These are phyloP conservation scores for Euspilapteryx auroguttella DNA, from an alignment of 2,888 invertebrate genomes.

Conservation along the genomic window DNA sequence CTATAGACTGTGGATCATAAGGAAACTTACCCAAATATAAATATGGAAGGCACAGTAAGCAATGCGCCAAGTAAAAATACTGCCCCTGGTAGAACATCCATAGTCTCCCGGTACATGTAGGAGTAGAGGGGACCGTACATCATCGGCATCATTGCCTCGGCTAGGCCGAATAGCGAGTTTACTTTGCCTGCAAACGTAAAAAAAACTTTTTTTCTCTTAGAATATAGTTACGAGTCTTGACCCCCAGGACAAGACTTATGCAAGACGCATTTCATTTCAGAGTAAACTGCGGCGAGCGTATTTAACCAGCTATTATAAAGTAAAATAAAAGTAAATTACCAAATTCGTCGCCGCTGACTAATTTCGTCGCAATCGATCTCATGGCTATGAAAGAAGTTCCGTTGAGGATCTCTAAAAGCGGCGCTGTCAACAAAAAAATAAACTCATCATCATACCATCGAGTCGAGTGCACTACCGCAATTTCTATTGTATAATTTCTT, in stretches of 20 bases:
- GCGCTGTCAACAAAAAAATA: conserved; percentile 60
- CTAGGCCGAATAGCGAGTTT: conserved; percentile 72
- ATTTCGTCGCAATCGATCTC: conserved; percentile 73
- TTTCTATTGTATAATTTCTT: no score
- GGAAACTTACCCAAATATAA: conserved; percentile 63
- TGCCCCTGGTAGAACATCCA: conserved; percentile 68
- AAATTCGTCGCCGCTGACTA: conserved; percentile 71
- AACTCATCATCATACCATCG: background rate
- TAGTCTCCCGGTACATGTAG: conserved; percentile 67
- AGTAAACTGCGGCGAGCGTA: no score
- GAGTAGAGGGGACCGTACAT: conserved; percentile 76
- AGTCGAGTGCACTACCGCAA: no score
- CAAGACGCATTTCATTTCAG: no score
- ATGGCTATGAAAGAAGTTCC: conserved; percentile 78
- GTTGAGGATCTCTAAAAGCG: conserved; percentile 72
- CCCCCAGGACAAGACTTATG: no score
- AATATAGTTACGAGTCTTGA: no score
- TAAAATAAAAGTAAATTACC: conserved; percentile 46
- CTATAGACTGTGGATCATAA: conserved; percentile 9
- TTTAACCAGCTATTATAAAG: no score
- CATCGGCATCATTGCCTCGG: conserved; percentile 71
- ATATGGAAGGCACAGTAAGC: conserved; percentile 67
- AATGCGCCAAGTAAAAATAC: conserved; percentile 69
- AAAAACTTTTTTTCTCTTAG: background rate
- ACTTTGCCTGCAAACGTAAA: conserved; percentile 64